Evolutionary conservation across 1,140 invertebrate species (phyloP).

Genomic region (Antheraea pernyi): DNA sequence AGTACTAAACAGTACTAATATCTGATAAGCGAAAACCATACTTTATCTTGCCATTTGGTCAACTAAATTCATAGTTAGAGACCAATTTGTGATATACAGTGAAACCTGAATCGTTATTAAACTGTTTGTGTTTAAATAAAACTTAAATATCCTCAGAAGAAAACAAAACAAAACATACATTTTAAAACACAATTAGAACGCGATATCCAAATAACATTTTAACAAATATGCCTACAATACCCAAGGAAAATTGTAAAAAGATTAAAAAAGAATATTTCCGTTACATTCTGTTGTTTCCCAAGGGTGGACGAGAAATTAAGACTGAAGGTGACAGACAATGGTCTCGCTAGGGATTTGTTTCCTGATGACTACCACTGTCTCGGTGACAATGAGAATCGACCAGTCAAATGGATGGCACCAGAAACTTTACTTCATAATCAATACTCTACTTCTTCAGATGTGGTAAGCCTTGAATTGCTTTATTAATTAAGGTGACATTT

Average conservation of each 20-base stretch:
- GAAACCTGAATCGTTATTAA: too few relatives aligned
- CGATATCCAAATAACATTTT: not conserved
- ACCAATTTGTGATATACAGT: too few relatives aligned
- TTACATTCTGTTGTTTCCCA: not conserved
- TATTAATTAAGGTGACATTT: too few relatives aligned
- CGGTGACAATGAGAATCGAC: conserved; percentile 96
- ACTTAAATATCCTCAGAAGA: too few relatives aligned
- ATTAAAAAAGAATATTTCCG: conserved; percentile 5
- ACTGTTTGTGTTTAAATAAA: too few relatives aligned
- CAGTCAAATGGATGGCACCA: conserved; percentile 97
- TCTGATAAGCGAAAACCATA: too few relatives aligned
- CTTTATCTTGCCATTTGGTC: too few relatives aligned
- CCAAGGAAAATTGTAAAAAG: not conserved
- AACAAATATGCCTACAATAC: not conserved
- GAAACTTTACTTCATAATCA: conserved; percentile 91
- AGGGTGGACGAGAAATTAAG: conserved; percentile 91
- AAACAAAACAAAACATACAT: not conserved
- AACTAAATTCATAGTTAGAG: not conserved
- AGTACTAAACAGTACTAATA: too few relatives aligned
- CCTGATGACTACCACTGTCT: conserved; percentile 97
- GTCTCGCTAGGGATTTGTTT: conserved; percentile 94
- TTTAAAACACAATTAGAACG: not conserved
- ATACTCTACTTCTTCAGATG: conserved; percentile 90
- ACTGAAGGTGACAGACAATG: conserved; percentile 94
- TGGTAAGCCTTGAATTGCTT: conserved; percentile 80